Evolutionary conservation across 1,140 invertebrate species (phyloP), one percentile per base, ranked within the genome.

Genomic region (Drosophila eugracilis): DNA sequence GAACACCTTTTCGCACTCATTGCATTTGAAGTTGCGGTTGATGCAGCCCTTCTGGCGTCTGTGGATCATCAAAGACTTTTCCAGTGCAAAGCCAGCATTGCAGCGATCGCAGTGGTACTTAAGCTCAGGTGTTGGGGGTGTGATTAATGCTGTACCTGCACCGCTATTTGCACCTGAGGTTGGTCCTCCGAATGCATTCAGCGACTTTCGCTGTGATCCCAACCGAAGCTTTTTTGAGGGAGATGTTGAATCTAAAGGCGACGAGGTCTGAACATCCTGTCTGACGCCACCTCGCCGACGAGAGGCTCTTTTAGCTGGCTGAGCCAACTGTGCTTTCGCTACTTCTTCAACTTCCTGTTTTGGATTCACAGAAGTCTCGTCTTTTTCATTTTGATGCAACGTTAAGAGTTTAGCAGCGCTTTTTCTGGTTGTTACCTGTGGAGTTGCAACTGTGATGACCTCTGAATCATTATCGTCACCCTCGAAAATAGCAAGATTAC

Each of bases 1-100:
- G 42, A 94, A 95, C 4, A 92, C 92, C 0, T 79, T 53, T 5
- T 85, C 69, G 42, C 91, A 91, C 48, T 88, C 62, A 9, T 79
- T 53, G 36, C 91, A 91, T 22, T 79, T 78, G 15, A 78, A 91
- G 7, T 66, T 83, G 30, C 70, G 76, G 63, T 78, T 90, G 2
- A 75, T 91, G 63, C 90, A 91, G 2, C 81, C 75, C 3, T 91
- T 74, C 15, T 90, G 80, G 1, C 79, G 52, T 0, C 60, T 53
- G 36, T 84, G 77, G 34, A 84, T 88, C 26, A 80, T 73, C 3
- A 85, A 37, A 2, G 88, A 90, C 45, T 88, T 88, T 39, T 84
- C 75, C 9, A 84, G 17, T 0, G 85, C 90, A 58, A 90, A 90
- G n/a, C 90, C 90, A 5, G 90, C 86, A 66, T 78, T 75, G 24